Evolutionary conservation across 30 jellyfish, hydroid and myxozoan species (phyloP), one percentile per base, ranked within the genome.

Genomic region (Aurelia sp.): DNA sequence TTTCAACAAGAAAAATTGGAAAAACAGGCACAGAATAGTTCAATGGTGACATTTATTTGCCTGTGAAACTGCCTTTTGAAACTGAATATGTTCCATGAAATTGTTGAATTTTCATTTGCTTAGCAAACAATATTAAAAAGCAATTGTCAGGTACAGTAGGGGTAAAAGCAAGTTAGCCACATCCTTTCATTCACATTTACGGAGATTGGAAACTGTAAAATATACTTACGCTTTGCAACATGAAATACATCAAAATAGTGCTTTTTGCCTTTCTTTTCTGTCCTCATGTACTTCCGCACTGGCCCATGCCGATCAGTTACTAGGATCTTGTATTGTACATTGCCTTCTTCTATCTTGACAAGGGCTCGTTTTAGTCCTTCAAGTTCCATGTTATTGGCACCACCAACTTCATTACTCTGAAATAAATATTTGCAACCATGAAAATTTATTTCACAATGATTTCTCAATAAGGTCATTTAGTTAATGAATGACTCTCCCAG

Each of bases 271-370:
- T 64, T 18, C 16, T 44, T 64, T 64, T 64, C 75, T 21, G 75
- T 64, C 16, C 75, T 64, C 75, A 64, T 64, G 52, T 15, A 64
- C 75, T 64, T 64, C 75, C 75, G 12, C 2, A 64, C 75, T 64
- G 75, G 75, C n/a, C 75, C 75, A 64, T 64, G 75, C 75, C 75
- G 70, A 60, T 60, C 70, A 60, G 70, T 60, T 60, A 60, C 70
- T 1, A 60, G 70, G 13, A 60, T 44, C 75, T 64, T 17, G 75
- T 64, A 64, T 17, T 4, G 8, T 3, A 64, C 40, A 19, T 44
- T 21, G 40, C n/a, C n/a, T n/a, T 44, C 40, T 17, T 35, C 33
- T 64, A 17, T 21, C 33, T 35, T 64, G 40, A 7, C 33, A 18
- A 64, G 52, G 50, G 75, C 40, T 64, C 75, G 33, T 44, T 64